Percentiles rank a stretch among this genome's conserved stretches.
phyloP scores from a whole-genome alignment of 2,113 vertebrate species.

The Barnardius zonarius region DNA sequence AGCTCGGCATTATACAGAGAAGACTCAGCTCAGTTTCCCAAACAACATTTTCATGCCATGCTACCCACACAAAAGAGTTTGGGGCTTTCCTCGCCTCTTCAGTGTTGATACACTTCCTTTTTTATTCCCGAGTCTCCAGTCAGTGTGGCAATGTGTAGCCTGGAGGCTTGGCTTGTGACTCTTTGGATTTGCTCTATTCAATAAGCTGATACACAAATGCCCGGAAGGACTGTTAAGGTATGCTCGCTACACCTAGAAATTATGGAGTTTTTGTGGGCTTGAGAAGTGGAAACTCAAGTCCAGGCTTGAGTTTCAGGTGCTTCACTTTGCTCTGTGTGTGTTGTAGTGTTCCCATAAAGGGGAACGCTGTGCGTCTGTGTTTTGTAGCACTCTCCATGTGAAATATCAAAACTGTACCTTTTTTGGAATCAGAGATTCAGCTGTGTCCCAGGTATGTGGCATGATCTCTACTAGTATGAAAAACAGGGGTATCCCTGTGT shows the following conservation, averaged over 20 bases:
- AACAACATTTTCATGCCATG: neutral
- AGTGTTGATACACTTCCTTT: neutral
- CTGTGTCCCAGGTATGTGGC: neutral
- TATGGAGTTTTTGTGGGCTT: conserved; percentile 19
- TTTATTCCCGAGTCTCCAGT: neutral
- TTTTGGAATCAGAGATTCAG: neutral
- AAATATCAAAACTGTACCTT: neutral
- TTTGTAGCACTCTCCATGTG: neutral
- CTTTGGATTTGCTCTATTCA: neutral
- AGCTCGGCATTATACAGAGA: neutral
- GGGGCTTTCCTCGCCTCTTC: neutral
- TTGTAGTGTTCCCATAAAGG: neutral
- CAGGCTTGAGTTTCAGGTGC: neutral
- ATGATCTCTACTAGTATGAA: neutral
- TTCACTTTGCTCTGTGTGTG: neutral
- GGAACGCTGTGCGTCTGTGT: neutral
- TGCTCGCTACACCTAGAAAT: neutral
- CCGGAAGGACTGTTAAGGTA: conserved; percentile 2
- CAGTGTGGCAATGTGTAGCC: neutral
- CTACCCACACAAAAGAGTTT: neutral
- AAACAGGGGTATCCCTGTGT: fast-evolving
- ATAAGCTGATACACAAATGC: neutral
- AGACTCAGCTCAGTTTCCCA: neutral
- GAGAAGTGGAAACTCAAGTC: conserved; percentile 11
- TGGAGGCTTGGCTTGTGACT: neutral